A percentile compares a stretch with the other conserved stretches of the same genome.
Conservation (phyloP, 2,888 invertebrate genomes). For the Stenoptilia bipunctidactyla region DNA sequence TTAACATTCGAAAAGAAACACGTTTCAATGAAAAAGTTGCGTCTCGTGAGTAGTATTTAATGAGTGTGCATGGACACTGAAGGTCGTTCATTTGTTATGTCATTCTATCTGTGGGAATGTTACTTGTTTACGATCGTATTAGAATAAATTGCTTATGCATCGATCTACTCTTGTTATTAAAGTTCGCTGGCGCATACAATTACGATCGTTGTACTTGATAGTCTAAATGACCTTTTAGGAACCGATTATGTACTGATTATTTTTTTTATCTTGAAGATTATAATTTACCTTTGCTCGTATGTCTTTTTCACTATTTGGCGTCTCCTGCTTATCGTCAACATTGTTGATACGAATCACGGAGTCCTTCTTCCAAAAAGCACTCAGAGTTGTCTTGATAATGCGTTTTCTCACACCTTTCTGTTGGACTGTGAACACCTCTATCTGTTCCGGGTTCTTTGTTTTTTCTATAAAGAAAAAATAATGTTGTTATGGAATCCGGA, state of each 20-base stretch:
- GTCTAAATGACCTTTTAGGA: too few species aligned
- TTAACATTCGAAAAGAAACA: neutral
- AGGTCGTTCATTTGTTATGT: conserved; percentile 16
- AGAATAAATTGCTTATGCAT: conserved; percentile 47
- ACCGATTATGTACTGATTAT: too few species aligned
- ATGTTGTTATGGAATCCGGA: neutral
- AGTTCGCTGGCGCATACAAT: too few species aligned
- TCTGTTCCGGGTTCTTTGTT: conserved; percentile 79
- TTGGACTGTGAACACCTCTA: conserved; percentile 76
- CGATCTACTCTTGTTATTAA: conserved; percentile 3
- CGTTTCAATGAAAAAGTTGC: conserved; percentile 6
- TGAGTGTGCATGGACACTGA: conserved; percentile 10
- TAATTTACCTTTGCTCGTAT: conserved; percentile 75
- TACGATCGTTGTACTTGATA: too few species aligned
- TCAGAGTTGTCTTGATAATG: conserved; percentile 72
- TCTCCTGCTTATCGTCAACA: conserved; percentile 78
- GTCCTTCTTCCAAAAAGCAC: conserved; percentile 78
- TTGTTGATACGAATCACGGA: conserved; percentile 80
- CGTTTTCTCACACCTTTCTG: conserved; percentile 73
- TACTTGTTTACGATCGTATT: neutral
- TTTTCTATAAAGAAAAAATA: conserved; percentile 68
- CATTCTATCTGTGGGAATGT: conserved; percentile 3
- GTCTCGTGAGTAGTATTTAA: conserved; percentile 14
- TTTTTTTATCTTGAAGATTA: neutral
- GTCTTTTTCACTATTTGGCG: conserved; percentile 76